These are phyloP conservation scores for Rhizoglyphus robini DNA, from an alignment of 1,140 invertebrate genomes.

Conservation along the genomic window DNA sequence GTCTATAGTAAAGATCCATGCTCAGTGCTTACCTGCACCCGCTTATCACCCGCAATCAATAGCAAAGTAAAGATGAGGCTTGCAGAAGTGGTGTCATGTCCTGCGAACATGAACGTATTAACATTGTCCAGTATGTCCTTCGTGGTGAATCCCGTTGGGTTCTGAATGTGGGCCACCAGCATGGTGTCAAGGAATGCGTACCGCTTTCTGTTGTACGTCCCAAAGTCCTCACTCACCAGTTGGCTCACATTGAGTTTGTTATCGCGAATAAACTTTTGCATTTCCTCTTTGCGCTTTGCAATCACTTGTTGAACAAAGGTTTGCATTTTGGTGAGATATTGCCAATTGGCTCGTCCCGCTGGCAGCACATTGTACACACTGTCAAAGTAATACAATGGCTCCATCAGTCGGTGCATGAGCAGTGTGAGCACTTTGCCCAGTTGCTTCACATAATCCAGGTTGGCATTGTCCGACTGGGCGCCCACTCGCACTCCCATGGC, in stretches of 20 bases:
- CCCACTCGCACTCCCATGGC: constrained; percentile 61
- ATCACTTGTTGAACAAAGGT: constrained; percentile 10
- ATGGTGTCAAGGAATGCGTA: constrained; percentile 59
- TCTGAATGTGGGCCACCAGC: constrained; percentile 38
- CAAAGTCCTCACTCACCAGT: background rate
- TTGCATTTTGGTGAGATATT: constrained; percentile 5
- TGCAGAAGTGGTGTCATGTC: constrained; percentile 30
- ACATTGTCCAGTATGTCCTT: constrained; percentile 62
- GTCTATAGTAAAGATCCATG: background rate
- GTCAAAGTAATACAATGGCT: background rate
- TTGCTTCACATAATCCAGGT: background rate
- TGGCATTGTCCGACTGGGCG: constrained; percentile 44
- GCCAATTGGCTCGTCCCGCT: constrained; percentile 17
- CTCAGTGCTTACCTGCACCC: constrained; percentile 30
- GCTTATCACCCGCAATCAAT: constrained; percentile 30
- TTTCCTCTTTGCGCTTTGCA: constrained; percentile 12
- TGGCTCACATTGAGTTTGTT: background rate
- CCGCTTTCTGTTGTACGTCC: constrained; percentile 32
- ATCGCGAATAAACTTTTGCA: background rate
- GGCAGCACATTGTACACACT: constrained; percentile 18
- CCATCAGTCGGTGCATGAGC: background rate
- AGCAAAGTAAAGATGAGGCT: constrained; percentile 30
- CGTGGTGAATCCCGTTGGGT: constrained; percentile 39
- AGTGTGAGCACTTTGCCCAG: background rate
- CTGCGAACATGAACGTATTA: constrained; percentile 56